Evolutionary conservation across 2,113 vertebrate species (phyloP).

Genomic region (Prionailurus viverrinus): DNA sequence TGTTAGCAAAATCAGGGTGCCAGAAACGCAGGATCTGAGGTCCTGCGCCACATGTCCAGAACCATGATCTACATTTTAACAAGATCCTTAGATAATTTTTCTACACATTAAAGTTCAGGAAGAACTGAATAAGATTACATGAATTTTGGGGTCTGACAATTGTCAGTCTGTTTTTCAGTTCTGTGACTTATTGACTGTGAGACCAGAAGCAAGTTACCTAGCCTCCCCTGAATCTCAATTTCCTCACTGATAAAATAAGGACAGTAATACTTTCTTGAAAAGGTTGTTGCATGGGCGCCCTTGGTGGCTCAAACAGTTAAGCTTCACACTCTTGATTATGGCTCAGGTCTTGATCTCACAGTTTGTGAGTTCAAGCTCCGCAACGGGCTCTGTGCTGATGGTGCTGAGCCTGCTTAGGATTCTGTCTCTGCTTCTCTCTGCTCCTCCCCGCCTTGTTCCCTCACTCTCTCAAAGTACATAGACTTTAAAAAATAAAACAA

Average conservation of each 20-base stretch:
- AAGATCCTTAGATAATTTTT: background rate
- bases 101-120: background rate
- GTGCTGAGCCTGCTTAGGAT: too few relatives aligned
- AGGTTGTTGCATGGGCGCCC: background rate
- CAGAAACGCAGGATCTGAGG: background rate
- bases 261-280: background rate
- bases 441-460: too few relatives aligned
- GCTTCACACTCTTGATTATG: background rate
- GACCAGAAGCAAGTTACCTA: background rate
- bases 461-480: background rate
- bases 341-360: too few relatives aligned
- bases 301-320: background rate
- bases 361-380: too few relatives aligned
- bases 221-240: background rate
- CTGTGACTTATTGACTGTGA: background rate
- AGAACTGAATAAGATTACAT: background rate
- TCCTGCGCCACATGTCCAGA: background rate
- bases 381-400: too few relatives aligned
- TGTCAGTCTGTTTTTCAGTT: constrained; percentile 4
- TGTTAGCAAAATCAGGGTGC: background rate
- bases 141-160: background rate
- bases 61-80: background rate
- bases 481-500: background rate
- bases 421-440: too few relatives aligned
- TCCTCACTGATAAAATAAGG: background rate